Evolutionary conservation across 1,140 invertebrate genomes (phyloP), one percentile per base, ranked within the genome.

Genomic region (Drosophila persimilis): DNA sequence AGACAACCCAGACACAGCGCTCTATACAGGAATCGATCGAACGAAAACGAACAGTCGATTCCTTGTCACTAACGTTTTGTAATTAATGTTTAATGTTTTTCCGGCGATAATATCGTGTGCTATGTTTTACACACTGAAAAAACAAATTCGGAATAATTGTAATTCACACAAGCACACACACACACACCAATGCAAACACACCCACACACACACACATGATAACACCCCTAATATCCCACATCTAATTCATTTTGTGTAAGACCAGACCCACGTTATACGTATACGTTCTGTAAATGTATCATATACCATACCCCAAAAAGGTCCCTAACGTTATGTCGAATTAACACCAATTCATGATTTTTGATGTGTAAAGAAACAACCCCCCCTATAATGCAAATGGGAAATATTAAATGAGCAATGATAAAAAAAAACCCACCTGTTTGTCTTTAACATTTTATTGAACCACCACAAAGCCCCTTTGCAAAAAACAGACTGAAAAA

Each of bases 61-160:
- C 9, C 35, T 17, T 17, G 47, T 35, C 58, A 31, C 46, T 51
- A 58, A 60, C 41, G 1, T 52, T 52, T 31, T 31, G 39, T 66
- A 47, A 29, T 76, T 73, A 58, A 61, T 65, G 53, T 80, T 79
- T 24, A 55, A 63, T 69, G 55, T 77, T 64, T 57, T 20, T 56
- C 24, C 24, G 48, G 65, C 57, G 74, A 86, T 86, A 86, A 80
- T 86, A 75, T 81, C 77, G 88, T 86, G 77, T 78, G 63, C 56
- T 88, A 85, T 86, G 69, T 86, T 85, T 85, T 85, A 78, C 58
- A 55, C 52, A 55, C 41, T 48, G 35, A 64, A 9, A 9, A 61
- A 44, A 65, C 50, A 13, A 41, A 45, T 66, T 65, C 52, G 44
- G 48, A 48, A 45, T 26, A 66, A 77, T 53, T 67, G 31, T 41